Percentiles rank a stretch among this genome's conserved stretches.
phyloP scores from a whole-genome alignment of 2,888 invertebrate species.

The Sturmia bella region DNA sequence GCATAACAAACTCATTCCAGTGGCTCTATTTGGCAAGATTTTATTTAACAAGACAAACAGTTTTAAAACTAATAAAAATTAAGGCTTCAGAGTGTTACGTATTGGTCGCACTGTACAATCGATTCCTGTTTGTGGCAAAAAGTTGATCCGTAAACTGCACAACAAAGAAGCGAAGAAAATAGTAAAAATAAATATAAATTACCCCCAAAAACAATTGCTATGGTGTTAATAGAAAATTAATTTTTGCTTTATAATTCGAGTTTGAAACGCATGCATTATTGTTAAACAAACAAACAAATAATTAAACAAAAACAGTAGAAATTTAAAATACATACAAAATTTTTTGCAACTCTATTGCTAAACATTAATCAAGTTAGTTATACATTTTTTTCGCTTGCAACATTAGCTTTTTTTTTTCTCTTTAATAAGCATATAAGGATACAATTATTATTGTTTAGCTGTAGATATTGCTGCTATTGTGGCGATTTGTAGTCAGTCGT shows the following conservation, averaged over 20 bases:
- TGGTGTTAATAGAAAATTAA: too few relatives aligned
- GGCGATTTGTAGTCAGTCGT: too few relatives aligned
- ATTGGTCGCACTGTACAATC: constrained; percentile 18
- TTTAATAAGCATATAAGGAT: constrained; percentile 62
- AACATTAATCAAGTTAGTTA: constrained; percentile 32
- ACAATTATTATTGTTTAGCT: constrained; percentile 50
- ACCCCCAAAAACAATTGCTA: too few relatives aligned
- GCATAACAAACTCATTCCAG: constrained; percentile 14
- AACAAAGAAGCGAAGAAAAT: background rate
- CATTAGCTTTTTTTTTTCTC: constrained; percentile 16
- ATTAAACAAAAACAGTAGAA: too few relatives aligned
- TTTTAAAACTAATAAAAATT: background rate
- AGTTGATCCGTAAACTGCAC: background rate
- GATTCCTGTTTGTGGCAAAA: constrained; percentile 20
- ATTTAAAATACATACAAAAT: background rate
- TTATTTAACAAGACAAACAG: constrained; percentile 25
- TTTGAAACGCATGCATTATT: background rate
- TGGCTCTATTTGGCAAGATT: constrained; percentile 27
- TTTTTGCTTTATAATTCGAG: background rate
- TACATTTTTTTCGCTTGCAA: constrained; percentile 11
- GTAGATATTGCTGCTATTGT: background rate
- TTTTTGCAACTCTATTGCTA: constrained; percentile 32
- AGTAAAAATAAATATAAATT: background rate
- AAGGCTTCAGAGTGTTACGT: constrained; percentile 28
- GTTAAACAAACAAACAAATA: too few relatives aligned